phyloP scores from a whole-genome alignment of 2,113 vertebrate genomes.

The Catharus bicknelli region DNA sequence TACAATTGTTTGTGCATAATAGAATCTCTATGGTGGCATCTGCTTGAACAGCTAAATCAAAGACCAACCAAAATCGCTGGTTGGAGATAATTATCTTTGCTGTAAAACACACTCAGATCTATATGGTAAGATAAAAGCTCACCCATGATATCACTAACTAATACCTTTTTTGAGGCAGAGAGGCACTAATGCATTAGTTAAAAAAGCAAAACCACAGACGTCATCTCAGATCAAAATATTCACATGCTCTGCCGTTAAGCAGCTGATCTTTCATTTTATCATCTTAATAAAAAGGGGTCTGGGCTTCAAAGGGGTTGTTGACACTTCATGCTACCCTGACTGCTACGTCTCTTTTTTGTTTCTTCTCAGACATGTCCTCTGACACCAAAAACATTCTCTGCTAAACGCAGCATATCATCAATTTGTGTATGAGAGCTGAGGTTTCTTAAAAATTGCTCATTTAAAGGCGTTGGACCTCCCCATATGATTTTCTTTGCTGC shows the following conservation, averaged over 20 bases:
- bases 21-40: conserved; percentile 62
- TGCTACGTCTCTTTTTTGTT: conserved; percentile 9
- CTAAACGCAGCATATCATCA: not conserved
- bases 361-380: conserved; percentile 13
- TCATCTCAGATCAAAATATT: conserved; percentile 32
- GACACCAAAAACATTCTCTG: not conserved
- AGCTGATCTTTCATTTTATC: conserved; percentile 22
- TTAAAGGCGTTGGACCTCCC: not conserved
- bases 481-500: not conserved
- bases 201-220: not conserved
- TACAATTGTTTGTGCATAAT: conserved; percentile 70
- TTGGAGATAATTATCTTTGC: conserved; percentile 61
- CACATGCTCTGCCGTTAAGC: not conserved
- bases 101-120: conserved; percentile 53
- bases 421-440: conserved; percentile 1
- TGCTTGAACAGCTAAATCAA: conserved; percentile 69
- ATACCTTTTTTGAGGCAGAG: not conserved
- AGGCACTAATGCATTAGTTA: not conserved
- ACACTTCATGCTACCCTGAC: not conserved
- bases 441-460: conserved; percentile 36
- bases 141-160: conserved; percentile 44
- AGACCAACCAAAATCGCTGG: conserved; percentile 54
- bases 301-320: conserved; percentile 35
- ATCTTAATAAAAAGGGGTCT: conserved; percentile 11
- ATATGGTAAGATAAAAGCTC: conserved; percentile 49